Base-by-base conservation (phyloP, 2,888 invertebrate genomes). In the Volucella inanis region DNA sequence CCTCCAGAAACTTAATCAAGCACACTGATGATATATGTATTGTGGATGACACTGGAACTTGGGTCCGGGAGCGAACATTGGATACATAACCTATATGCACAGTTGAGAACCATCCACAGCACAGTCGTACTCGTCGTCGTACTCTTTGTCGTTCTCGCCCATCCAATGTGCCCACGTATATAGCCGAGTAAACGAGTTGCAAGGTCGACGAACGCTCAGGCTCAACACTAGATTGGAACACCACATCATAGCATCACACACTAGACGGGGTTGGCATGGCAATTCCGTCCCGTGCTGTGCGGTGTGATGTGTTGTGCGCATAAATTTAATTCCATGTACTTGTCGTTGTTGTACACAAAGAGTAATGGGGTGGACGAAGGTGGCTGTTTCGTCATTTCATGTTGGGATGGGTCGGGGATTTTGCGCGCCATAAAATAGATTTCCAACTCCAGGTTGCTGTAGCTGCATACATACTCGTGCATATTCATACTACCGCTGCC, bases 121-220 rank as follows among this genome's bases (percentile, higher is more conserved):
- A 68, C 74, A 70, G 76, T 39, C 74, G 74, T 57, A 82, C 72
- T 67, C 14, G 50, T 62, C 61, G 49, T 41, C 38, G 50, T 55
- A 50, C 22, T 22, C 22, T 22, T 22, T 22, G 22, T 22, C 22
- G 22, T 22, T 3, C 22, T 22, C 22, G 22, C 3, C 22, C 3
- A 22, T 22, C 22, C 22, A 22, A 4, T 22, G 22, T 22, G 22
- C 22, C 3, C 45, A 54, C 31, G 76, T 70, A 87, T 75, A 79
- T 74, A 76, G 67, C 45, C 61, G 83, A 87, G 87, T 88, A 90
- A 91, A 90, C 90, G 90, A 90, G 90, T 90, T 91, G 90, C 91
- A 91, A 91, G 91, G 91, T 91, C 91, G 90, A 91, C 91, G 91
- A 91, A 91, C 91, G 90, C 89, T 87, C 85, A 54, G 77, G 90